These are phyloP conservation scores for Ernsta delagoae DNA, from an alignment of 2,888 invertebrate genomes.

Conservation along the genomic window DNA sequence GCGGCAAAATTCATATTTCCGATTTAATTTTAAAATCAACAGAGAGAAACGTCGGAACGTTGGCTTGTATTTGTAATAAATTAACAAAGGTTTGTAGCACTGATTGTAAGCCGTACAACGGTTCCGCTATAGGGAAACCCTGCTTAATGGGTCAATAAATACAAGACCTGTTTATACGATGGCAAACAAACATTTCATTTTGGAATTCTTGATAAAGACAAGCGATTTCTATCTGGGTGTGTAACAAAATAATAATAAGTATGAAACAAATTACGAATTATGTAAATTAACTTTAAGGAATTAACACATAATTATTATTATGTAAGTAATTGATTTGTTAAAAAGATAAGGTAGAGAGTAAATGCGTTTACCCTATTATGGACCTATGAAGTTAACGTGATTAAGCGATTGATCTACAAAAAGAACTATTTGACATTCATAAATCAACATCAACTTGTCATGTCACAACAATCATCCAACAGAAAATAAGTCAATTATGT, in stretches of 20 bases:
- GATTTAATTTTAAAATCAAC: neutral
- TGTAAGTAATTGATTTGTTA: too few relatives aligned
- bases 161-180: slow-evolving; percentile 12
- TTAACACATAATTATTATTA: too few relatives aligned
- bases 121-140: slow-evolving; percentile 16
- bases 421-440: too few relatives aligned
- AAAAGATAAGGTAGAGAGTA: too few relatives aligned
- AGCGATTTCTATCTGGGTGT: neutral
- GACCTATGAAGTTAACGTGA: too few relatives aligned
- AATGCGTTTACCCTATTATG: too few relatives aligned
- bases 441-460: too few relatives aligned
- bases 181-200: slow-evolving; percentile 9
- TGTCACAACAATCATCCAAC: too few relatives aligned
- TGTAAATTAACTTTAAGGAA: too few relatives aligned
- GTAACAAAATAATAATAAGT: too few relatives aligned
- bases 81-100: slow-evolving; percentile 21
- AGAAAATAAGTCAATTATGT: too few relatives aligned
- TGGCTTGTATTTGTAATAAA: slow-evolving; percentile 27
- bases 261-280: neutral
- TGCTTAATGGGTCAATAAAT: slow-evolving; percentile 28
- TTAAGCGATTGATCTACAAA: too few relatives aligned
- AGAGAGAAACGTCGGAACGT: neutral
- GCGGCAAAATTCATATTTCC: neutral
- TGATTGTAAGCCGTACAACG: slow-evolving; percentile 28
- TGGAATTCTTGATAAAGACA: slow-evolving; percentile 4